phyloP scores from a whole-genome alignment of 2,888 invertebrate genomes.

The Dicycla oo region DNA sequence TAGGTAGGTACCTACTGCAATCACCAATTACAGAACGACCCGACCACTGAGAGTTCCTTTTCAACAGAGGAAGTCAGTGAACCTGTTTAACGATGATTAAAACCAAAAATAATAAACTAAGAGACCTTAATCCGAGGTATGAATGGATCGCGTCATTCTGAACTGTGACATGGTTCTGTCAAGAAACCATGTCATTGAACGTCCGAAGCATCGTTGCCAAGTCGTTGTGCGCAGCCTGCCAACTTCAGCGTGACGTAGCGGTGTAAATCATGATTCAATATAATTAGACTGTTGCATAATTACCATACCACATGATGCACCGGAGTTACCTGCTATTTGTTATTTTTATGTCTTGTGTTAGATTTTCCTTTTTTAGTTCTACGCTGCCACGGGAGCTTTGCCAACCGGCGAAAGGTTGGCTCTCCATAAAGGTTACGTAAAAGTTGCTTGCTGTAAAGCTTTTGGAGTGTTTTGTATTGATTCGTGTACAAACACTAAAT shows the following conservation, averaged over 20 bases:
- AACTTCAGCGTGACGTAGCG: constrained; percentile 54
- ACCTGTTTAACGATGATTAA: not conserved
- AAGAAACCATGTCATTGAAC: constrained; percentile 80
- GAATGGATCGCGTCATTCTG: constrained; percentile 81
- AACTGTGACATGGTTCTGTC: constrained; percentile 62
- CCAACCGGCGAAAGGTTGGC: constrained; percentile 1
- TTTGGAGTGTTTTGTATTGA: constrained; percentile 1
- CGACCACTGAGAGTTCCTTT: not conserved
- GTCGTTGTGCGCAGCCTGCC: constrained; percentile 58
- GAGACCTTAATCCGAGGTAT: constrained; percentile 68
- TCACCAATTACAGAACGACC: not conserved
- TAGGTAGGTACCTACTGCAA: too few species aligned
- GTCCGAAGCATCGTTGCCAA: constrained; percentile 70
- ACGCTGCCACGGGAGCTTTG: constrained; percentile 23
- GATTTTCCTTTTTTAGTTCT: constrained; percentile 33
- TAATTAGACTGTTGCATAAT: constrained; percentile 72
- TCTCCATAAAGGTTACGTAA: constrained; percentile 4
- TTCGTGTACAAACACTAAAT: too few species aligned
- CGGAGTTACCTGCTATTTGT: constrained; percentile 27
- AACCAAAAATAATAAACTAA: constrained; percentile 1
- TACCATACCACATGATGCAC: constrained; percentile 59
- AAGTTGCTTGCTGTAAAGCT: not conserved
- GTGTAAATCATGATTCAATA: constrained; percentile 68
- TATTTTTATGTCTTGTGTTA: constrained; percentile 39
- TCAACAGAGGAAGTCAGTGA: not conserved